Base-by-base conservation (phyloP, 2,888 invertebrate species). In the Dascillus cervinus region DNA sequence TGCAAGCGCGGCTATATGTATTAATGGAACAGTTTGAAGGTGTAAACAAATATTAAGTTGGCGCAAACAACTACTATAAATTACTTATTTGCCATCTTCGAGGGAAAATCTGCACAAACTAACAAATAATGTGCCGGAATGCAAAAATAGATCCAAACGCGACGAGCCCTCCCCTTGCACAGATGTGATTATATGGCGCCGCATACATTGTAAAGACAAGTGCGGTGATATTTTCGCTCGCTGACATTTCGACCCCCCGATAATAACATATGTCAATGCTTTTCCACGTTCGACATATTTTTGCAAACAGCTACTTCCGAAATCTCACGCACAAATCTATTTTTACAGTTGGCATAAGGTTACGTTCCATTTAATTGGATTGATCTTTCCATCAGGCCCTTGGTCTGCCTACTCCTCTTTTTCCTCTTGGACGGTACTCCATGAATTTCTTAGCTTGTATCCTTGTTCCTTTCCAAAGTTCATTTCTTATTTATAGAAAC, bases 31-130 rank as follows among this genome's bases (percentile, higher is more conserved):
- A 35, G 39, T 39, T 29, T 29, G 13, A 37, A 42, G 43, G 41
- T 43, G 46, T 46, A 46, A 43, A 43, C 43, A 46, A 46, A 46
- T 43, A 42, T 42, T 39, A 43, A 41, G 39, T 43, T 41, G 39
- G 36, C 39, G 38, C 26, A 31, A 44, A 42, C 34, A 37, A 37
- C 37, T 36, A 26, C 29, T 32, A 45, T 45, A 45, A 45, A 45
- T 45, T 43, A 38, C 12, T 15, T 20, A 31, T 34, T 21, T 33
- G 32, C 34, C 31, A 26, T 33, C 31, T 34, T 26, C 32, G 28
- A 36, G 28, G 28, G 17, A 13, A 14, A 27, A 28, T 22, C 27
- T 23, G 12, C 10, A 9, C 11, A 25, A 31, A 28, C 20, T 32
- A 28, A 31, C 22, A 38, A 38, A 38, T 30, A 30, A 27, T 34